A percentile compares a stretch with the other conserved stretches of the same genome.
Conservation (phyloP, 2,888 invertebrate genomes). For the Bellardia bayeri region DNA sequence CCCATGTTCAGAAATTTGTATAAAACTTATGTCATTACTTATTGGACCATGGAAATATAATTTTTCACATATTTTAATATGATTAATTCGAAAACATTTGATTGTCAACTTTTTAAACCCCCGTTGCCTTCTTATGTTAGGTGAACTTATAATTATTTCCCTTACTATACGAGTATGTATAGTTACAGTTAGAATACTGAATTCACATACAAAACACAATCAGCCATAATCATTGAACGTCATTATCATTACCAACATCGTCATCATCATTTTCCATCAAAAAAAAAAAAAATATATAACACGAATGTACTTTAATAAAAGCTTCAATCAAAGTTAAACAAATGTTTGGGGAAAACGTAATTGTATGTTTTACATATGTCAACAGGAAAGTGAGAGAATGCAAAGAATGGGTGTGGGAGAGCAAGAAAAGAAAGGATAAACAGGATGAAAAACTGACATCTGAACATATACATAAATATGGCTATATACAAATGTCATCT, state of each 20-base stretch:
- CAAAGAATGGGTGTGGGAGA: neutral
- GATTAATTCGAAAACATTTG: too few relatives aligned
- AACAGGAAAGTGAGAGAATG: neutral
- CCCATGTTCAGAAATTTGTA: too few relatives aligned
- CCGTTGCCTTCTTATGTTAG: neutral
- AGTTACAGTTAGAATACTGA: slow-evolving; percentile 27
- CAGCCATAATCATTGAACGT: slow-evolving; percentile 38
- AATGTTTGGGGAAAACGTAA: slow-evolving; percentile 45
- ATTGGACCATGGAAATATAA: too few relatives aligned
- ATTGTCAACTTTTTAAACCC: neutral
- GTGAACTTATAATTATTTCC: neutral
- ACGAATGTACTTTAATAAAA: slow-evolving; percentile 57
- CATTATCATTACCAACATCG: neutral
- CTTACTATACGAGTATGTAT: neutral
- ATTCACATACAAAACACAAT: slow-evolving; percentile 32
- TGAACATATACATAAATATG: slow-evolving; percentile 12
- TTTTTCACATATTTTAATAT: too few relatives aligned
- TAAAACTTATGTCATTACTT: too few relatives aligned
- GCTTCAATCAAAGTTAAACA: slow-evolving; percentile 63
- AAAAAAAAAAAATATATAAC: neutral
- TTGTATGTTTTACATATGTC: slow-evolving; percentile 49
- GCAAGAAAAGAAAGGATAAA: neutral
- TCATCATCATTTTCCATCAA: neutral
- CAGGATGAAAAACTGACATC: neutral
- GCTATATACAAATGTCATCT: slow-evolving; percentile 58